Evolutionary conservation across 2,797 vertebrate species (phyloP), one percentile per base, ranked within the genome.

Genomic region (Falco cherrug): DNA sequence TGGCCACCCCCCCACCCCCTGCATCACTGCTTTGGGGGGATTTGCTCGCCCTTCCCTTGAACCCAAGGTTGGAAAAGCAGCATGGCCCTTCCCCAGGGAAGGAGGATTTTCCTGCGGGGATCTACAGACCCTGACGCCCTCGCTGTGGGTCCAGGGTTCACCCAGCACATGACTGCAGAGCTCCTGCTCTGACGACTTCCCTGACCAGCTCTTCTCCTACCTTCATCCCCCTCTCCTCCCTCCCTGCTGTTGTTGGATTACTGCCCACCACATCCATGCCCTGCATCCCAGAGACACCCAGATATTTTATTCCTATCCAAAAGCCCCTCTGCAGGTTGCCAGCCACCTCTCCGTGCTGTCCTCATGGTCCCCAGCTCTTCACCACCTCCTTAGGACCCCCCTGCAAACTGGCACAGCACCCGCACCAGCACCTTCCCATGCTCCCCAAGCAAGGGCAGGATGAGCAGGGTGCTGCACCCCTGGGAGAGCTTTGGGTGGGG

Each of bases 1-100:
- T 56, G 60, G 10, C 51, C 33, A 35, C 29, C 61, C 63, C 20
- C 31, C 25, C 41, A 15, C 9, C 8, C 10, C 10, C 5, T 2
- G 1, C 25, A 0, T 45, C 24, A 7, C 61, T 1, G 0, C 4
- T 82, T 84, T 11, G 13, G 41, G 47, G 33, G n/a, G 25, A 24
- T 53, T 81, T 81, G 45, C 73, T 31, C 3, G 0, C 10, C 18
- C 79, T 92, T 69, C 67, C 29, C 37, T 75, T n/a, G 16, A 65
- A 13, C 68, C 39, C 21, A 3, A 56, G 1, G 18, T 6, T 16
- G 22, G 25, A 48, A 59, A 71, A 48, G 22, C 12, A 48, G 53
- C 31, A n/a, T 0, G 0, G 57, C 25, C 45, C 29, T 50, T 84
- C 33, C 50, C 31, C 43, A 10, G 39, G 51, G 61, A 59, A 21